Evolutionary conservation across 2,888 invertebrate genomes (phyloP).

Genomic region (Drosophila ochracea): DNA sequence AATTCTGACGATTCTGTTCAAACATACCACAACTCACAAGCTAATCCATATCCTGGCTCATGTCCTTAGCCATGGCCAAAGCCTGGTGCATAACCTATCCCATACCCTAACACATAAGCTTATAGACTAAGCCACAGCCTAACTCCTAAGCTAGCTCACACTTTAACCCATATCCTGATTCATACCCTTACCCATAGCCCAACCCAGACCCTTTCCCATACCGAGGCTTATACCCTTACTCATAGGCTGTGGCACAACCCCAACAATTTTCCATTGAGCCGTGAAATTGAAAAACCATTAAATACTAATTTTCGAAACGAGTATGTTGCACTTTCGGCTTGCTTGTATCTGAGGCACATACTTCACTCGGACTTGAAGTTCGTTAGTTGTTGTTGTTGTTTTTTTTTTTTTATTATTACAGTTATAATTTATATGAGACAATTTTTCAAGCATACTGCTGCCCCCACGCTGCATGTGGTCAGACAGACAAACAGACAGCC

Average conservation of each 20-base stretch:
- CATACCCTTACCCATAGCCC: background rate
- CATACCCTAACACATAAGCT: background rate
- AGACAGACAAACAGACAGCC: too few species aligned
- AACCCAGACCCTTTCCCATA: background rate
- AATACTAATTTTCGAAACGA: conserved; percentile 11
- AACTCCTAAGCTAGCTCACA: background rate
- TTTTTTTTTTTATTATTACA: conserved; percentile 64
- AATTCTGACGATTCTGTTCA: background rate
- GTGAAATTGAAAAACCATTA: conserved; percentile 76
- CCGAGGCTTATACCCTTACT: background rate
- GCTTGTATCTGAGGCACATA: conserved; percentile 17
- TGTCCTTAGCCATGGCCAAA: background rate
- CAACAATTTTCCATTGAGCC: conserved; percentile 15
- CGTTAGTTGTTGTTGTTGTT: background rate
- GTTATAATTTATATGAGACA: conserved; percentile 78
- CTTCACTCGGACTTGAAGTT: conserved; percentile 11
- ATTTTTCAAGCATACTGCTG: conserved; percentile 66
- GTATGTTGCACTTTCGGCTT: conserved; percentile 12
- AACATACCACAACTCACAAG: background rate
- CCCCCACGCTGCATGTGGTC: conserved; percentile 65
- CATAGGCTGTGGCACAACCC: background rate
- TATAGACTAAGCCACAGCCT: too few species aligned
- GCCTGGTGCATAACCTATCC: background rate
- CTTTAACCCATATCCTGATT: background rate
- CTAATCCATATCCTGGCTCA: background rate